Evolutionary conservation across 2,797 vertebrate species (phyloP).

Genomic region (Xerus rutilus): DNA sequence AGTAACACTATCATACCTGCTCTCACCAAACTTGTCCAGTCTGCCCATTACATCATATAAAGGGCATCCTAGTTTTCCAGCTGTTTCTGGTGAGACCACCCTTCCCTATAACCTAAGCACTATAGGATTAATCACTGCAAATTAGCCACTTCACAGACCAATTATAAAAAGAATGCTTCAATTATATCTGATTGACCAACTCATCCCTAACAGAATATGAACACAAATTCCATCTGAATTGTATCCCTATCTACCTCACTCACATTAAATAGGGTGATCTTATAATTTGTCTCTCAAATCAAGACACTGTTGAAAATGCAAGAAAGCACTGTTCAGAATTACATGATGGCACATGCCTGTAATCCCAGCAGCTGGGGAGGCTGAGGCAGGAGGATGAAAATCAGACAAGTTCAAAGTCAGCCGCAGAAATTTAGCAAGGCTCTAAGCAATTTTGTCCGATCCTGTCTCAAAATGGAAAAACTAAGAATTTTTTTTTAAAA

Average conservation of each 20-base stretch:
- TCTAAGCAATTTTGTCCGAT: no score
- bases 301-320: not conserved
- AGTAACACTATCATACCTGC: not conserved
- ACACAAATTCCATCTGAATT: not conserved
- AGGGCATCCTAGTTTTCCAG: not conserved
- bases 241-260: not conserved
- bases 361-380: no score
- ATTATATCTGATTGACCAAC: not conserved
- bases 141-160: not conserved
- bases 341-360: no score
- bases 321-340: not conserved
- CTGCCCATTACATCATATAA: not conserved
- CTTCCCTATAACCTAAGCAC: not conserved
- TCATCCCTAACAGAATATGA: not conserved
- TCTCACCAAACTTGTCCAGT: not conserved
- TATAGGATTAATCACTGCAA: not conserved
- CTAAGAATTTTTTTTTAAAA: no score
- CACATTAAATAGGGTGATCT: not conserved
- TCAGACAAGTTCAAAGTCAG: no score
- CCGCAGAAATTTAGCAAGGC: no score
- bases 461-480: no score
- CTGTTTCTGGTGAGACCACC: not conserved
- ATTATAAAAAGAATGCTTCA: not conserved
- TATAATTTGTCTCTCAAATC: not conserved
- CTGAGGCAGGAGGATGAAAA: no score